phyloP scores from a whole-genome alignment of 2,797 vertebrate species.

The Muscicapa striata region DNA sequence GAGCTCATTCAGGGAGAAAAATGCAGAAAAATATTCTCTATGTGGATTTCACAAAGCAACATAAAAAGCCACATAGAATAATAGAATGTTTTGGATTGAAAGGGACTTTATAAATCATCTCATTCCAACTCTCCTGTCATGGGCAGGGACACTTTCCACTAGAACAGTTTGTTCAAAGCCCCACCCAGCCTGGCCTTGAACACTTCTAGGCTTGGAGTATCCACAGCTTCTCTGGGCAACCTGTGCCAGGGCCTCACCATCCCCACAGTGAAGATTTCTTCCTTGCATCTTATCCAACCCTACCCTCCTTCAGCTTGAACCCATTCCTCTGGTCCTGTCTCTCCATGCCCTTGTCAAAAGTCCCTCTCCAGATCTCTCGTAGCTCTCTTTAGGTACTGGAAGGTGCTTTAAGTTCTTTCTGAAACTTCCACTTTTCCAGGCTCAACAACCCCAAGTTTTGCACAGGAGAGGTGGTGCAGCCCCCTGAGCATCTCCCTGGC shows the following conservation, averaged over 20 bases:
- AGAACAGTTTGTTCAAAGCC: not conserved
- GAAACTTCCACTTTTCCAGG: not conserved
- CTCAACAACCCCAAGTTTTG: not conserved
- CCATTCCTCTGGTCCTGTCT: not conserved
- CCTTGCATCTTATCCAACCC: not conserved
- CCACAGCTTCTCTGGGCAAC: not conserved
- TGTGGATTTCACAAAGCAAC: not conserved
- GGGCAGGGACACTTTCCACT: not conserved
- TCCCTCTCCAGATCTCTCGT: not conserved
- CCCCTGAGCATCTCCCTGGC: not conserved
- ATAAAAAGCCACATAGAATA: not conserved
- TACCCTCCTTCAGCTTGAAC: not conserved
- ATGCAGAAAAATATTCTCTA: not conserved
- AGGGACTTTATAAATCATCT: not conserved
- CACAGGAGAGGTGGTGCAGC: not conserved
- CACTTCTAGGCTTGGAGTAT: not conserved
- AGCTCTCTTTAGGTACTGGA: not conserved
- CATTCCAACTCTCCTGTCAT: fast-evolving
- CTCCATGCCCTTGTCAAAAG: not conserved
- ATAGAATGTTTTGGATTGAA: not conserved
- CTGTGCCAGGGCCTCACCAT: not conserved
- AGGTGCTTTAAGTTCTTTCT: not conserved
- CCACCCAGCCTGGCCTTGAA: not conserved
- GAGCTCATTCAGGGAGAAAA: not conserved
- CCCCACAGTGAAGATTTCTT: not conserved